Percentiles rank a stretch among this genome's conserved stretches.
phyloP scores from a whole-genome alignment of 2,797 vertebrate species.

The Graptemys geographica region DNA sequence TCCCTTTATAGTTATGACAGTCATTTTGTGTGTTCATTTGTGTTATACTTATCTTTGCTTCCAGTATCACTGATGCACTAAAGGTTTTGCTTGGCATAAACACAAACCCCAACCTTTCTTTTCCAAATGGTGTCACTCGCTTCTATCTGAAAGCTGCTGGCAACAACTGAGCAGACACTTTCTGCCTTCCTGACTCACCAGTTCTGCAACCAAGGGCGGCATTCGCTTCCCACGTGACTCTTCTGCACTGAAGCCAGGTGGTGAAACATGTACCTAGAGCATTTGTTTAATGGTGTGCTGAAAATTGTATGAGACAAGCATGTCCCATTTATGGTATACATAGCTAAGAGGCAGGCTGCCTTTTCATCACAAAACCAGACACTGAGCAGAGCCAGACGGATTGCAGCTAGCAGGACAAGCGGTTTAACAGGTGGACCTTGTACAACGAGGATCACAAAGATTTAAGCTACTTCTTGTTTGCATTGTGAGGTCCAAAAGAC shows the following conservation, averaged over 20 bases:
- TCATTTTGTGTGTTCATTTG: accelerated
- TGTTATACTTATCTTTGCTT: not conserved
- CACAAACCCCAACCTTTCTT: not conserved
- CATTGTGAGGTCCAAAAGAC: too few species aligned
- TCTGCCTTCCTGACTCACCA: not conserved
- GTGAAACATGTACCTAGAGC: not conserved
- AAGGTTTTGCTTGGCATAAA: not conserved
- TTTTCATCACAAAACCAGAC: not conserved
- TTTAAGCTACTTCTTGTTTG: slow-evolving; percentile 1
- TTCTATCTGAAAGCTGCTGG: accelerated
- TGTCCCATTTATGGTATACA: not conserved
- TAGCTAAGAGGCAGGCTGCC: not conserved
- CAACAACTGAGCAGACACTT: not conserved
- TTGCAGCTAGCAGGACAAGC: not conserved
- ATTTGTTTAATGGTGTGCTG: not conserved
- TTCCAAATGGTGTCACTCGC: not conserved
- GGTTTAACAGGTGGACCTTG: not conserved
- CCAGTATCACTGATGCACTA: not conserved
- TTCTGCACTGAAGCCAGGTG: not conserved
- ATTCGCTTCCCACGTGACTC: accelerated
- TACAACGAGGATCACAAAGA: accelerated
- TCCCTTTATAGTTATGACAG: too few species aligned
- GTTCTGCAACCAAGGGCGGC: accelerated
- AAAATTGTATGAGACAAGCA: not conserved
- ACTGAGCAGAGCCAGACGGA: not conserved